Percentiles rank a stretch among this genome's conserved stretches.
These are phyloP conservation scores for Pelodiscus sinensis DNA, from an alignment of 2,113 vertebrate genomes.

Conservation along the genomic window DNA sequence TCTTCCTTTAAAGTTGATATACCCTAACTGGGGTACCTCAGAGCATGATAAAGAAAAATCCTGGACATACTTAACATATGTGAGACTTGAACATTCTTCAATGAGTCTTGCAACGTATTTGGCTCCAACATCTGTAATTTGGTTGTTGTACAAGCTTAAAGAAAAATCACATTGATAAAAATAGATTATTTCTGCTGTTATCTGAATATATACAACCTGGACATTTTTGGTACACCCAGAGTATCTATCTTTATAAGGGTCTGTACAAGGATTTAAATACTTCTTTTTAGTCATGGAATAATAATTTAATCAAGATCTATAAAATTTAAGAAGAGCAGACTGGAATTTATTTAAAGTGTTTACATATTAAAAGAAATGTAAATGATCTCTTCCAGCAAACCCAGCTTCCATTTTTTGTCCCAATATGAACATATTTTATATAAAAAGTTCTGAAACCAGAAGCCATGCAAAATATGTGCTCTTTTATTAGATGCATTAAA, in stretches of 20 bases:
- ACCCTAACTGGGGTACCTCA: not conserved
- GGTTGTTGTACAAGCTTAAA: constrained; percentile 92
- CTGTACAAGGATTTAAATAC: constrained; percentile 6
- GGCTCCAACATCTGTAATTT: constrained; percentile 92
- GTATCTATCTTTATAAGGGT: not conserved
- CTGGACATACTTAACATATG: constrained; percentile 86
- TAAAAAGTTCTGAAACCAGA: constrained; percentile 21
- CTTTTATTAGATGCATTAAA: constrained; percentile 52
- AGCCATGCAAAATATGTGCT: not conserved
- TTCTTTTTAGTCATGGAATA: constrained; percentile 37
- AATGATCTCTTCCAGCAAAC: constrained; percentile 8
- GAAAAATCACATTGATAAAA: constrained; percentile 59
- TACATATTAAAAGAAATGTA: constrained; percentile 9
- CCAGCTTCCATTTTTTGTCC: constrained; percentile 20
- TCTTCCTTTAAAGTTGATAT: not conserved
- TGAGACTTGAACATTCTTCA: constrained; percentile 87
- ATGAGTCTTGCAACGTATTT: constrained; percentile 87
- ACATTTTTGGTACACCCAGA: not conserved
- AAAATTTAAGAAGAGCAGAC: constrained; percentile 19
- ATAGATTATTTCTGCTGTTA: constrained; percentile 36
- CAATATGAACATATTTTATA: constrained; percentile 15
- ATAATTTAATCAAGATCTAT: constrained; percentile 6
- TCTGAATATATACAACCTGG: constrained; percentile 39
- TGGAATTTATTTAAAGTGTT: not conserved
- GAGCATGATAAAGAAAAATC: not conserved